Conservation (phyloP, 23 tunicate species). For the Clavelina lepadiformis region DNA sequence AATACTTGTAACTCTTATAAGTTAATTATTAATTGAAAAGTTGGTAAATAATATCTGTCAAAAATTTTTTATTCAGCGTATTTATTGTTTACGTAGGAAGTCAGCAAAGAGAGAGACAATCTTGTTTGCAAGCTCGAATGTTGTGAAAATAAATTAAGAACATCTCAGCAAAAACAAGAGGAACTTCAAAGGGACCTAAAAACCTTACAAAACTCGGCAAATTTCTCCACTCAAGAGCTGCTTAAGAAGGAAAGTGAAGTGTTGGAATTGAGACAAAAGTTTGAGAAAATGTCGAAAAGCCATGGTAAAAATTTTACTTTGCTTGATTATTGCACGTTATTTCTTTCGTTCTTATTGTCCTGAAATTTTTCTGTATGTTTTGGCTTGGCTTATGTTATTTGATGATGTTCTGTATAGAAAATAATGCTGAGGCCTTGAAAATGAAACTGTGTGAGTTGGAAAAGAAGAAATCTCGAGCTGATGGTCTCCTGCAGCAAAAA, state of each 20-base stretch:
- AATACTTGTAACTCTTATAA: too few species aligned
- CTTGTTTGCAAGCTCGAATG: neutral
- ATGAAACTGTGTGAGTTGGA: conserved; percentile 5
- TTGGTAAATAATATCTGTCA: too few species aligned
- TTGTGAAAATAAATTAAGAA: neutral
- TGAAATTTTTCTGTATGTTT: too few species aligned
- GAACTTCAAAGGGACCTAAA: neutral
- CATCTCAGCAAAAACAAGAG: neutral
- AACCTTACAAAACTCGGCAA: neutral
- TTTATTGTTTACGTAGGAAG: neutral
- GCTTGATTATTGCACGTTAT: too few species aligned
- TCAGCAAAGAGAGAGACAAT: neutral
- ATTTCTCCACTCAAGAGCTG: neutral
- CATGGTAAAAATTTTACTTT: too few species aligned
- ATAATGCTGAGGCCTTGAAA: conserved; percentile 8
- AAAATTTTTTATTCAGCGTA: too few species aligned
- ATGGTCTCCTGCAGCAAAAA: neutral
- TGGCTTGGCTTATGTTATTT: too few species aligned
- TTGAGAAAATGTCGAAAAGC: neutral
- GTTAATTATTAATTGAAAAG: too few species aligned
- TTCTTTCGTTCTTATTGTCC: too few species aligned
- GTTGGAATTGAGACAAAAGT: neutral
- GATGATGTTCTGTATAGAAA: too few species aligned
- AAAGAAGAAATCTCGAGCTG: conserved; percentile 2
- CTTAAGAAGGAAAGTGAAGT: neutral